These are phyloP conservation scores for Phlogophora meticulosa DNA, from an alignment of 2,888 invertebrate genomes.

Conservation along the genomic window DNA sequence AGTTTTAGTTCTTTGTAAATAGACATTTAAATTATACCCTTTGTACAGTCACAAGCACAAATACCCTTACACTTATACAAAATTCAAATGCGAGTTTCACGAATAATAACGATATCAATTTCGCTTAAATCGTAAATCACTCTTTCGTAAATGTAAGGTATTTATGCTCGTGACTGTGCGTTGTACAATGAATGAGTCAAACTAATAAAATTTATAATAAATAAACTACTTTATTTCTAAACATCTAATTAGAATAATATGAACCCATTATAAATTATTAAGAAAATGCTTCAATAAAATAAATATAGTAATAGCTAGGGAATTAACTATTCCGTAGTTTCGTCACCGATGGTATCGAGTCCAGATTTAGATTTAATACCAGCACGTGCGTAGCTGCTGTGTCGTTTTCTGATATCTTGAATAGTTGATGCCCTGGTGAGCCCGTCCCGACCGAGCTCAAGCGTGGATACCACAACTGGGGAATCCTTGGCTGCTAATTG, in stretches of 20 bases:
- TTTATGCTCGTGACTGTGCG: slow-evolving; percentile 36
- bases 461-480: not conserved
- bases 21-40: slow-evolving; percentile 75
- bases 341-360: too few species aligned
- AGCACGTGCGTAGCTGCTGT: slow-evolving; percentile 68
- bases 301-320: not conserved
- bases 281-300: slow-evolving; percentile 12
- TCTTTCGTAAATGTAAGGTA: too few species aligned
- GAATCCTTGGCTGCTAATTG: slow-evolving; percentile 63
- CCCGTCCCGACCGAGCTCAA: not conserved
- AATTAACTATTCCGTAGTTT: too few species aligned
- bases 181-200: slow-evolving; percentile 69
- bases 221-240: slow-evolving; percentile 50
- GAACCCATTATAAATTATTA: slow-evolving; percentile 6
- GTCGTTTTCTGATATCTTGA: slow-evolving; percentile 74
- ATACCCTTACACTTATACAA: too few species aligned
- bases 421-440: slow-evolving; percentile 67
- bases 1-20: slow-evolving; percentile 77
- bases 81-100: too few species aligned
- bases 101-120: too few species aligned
- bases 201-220: slow-evolving; percentile 62
- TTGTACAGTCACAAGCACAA: slow-evolving; percentile 29
- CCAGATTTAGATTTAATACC: not conserved
- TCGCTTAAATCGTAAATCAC: too few species aligned
- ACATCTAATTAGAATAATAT: slow-evolving; percentile 16